Evolutionary conservation across 1,140 invertebrate genomes (phyloP).

Genomic region (Drosophila tropicalis): DNA sequence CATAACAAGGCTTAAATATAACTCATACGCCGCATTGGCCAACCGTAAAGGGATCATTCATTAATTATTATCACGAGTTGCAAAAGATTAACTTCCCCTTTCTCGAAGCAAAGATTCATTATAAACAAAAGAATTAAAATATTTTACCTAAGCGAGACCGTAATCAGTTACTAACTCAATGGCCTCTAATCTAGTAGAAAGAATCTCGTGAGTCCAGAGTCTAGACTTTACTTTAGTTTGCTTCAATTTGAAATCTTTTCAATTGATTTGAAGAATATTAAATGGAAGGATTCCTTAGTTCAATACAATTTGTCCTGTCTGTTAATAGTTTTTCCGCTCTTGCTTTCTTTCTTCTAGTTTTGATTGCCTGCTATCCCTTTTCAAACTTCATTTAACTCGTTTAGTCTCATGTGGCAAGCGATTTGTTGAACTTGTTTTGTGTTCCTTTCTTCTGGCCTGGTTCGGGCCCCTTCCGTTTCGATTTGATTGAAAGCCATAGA

Average conservation of each 20-base stretch:
- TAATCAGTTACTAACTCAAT: too few relatives aligned
- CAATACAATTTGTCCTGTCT: background rate
- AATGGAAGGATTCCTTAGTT: background rate
- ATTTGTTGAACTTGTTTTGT: background rate
- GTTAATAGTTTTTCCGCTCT: background rate
- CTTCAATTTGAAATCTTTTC: background rate
- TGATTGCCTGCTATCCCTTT: background rate
- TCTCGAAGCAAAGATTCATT: too few relatives aligned
- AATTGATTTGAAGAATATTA: background rate
- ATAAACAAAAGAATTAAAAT: too few relatives aligned
- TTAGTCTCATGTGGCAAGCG: slow-evolving; percentile 11
- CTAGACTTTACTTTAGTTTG: too few relatives aligned
- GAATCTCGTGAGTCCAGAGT: too few relatives aligned
- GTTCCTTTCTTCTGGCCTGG: slow-evolving; percentile 25
- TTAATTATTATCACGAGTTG: slow-evolving; percentile 3
- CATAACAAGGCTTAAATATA: slow-evolving; percentile 47
- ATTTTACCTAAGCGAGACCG: too few relatives aligned
- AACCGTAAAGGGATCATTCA: background rate
- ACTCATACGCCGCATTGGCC: slow-evolving; percentile 71
- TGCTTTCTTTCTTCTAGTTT: background rate
- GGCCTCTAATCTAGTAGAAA: too few relatives aligned
- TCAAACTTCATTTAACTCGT: background rate
- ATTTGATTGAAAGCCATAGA: slow-evolving; percentile 40
- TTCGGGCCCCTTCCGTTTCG: slow-evolving; percentile 2
- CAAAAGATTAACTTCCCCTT: too few relatives aligned